Evolutionary conservation across 2,797 vertebrate species (phyloP), one percentile per base, ranked within the genome.

Genomic region (Lemur catta): DNA sequence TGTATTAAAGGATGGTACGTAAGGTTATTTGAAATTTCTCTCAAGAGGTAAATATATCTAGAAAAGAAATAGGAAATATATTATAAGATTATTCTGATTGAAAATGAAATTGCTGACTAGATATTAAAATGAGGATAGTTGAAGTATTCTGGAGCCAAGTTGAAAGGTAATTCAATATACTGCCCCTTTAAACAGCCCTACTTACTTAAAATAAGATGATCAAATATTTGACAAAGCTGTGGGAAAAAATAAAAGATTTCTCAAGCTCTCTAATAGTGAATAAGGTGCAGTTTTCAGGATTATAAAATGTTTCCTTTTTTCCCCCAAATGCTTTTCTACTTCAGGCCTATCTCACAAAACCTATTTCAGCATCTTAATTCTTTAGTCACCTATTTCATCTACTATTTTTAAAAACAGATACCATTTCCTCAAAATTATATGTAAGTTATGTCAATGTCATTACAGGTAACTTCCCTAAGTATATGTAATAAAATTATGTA

Each of bases 401-500:
- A 28, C 22, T 97, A 2, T 75, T 78, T 89, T 43, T 57, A 85
- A 75, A 91, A 93, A 55, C 14, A 78, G 50, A 13, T 69, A 22
- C 57, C 11, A n/a, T 88, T 82, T 79, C 17, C 35, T n/a, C 46
- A 85, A 20, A 41, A 74, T 90, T 74, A 61, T 24, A 67, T 4
- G 0, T 75, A 46, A 28, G 24, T 86, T 71, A 6, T 57, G 33
- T 84, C 17, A 28, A 1, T 84, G 2, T 69, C 50, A 50, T 69
- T 76, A 71, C 18, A 71, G 61, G 33, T 50, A 28, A 61, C 57
- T 26, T 82, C 48, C 43, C 13, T 35, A 28, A 79, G 26, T 52
- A 33, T 38, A 20, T 69, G 4, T 91, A 75, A 81, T 67, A 95
- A 96, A 92, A 72, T 93, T 96, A 84, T 95, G 26, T 87, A 61